phyloP scores from a whole-genome alignment of 2,797 vertebrate genomes.

The Aphelocoma californica region DNA sequence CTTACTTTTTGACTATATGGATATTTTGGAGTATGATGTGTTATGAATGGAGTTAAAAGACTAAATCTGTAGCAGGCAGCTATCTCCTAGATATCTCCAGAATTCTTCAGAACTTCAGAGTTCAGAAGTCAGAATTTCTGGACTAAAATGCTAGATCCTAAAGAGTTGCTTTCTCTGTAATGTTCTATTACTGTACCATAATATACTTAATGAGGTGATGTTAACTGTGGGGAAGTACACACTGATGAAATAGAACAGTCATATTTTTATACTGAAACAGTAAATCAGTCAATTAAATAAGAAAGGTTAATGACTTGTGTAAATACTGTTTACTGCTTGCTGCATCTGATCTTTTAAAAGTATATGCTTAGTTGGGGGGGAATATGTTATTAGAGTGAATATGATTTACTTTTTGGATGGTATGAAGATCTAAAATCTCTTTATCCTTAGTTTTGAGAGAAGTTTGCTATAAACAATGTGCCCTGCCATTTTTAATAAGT shows the following conservation, averaged over 20 bases:
- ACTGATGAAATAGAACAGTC: neutral
- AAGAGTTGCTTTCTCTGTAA: neutral
- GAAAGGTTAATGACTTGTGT: neutral
- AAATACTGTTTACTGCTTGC: neutral
- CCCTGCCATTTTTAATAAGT: constrained; percentile 65
- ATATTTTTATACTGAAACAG: neutral
- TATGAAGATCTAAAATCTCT: neutral
- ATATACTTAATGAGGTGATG: neutral
- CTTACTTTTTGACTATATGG: neutral
- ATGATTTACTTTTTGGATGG: neutral
- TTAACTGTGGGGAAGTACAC: neutral
- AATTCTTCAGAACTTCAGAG: neutral
- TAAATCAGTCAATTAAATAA: neutral
- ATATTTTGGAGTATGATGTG: constrained; percentile 11
- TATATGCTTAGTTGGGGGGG: neutral
- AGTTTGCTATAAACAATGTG: constrained; percentile 57
- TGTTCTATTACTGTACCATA: neutral
- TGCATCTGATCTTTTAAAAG: constrained; percentile 5
- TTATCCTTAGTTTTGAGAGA: constrained; percentile 14
- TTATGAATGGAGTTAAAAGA: neutral
- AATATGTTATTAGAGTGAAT: neutral
- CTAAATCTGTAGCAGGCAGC: neutral
- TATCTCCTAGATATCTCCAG: neutral
- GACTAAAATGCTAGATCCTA: neutral
- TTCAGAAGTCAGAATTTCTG: neutral